Conservation (phyloP, 92 coral and sea anemone species). For the Zoanthus sociatus region DNA sequence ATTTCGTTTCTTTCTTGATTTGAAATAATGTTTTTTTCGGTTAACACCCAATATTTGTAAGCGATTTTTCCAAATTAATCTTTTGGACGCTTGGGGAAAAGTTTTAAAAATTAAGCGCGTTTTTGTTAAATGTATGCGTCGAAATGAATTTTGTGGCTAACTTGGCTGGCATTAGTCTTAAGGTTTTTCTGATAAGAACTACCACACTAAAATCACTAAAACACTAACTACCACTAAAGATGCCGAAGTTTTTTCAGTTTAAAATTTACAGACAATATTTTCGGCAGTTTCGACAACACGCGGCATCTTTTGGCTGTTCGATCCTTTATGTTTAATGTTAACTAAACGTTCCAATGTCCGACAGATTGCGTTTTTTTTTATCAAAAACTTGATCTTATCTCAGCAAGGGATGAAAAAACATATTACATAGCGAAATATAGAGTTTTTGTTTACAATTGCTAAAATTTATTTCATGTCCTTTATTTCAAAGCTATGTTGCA, state of each 20-base stretch:
- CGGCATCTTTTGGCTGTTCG: not conserved
- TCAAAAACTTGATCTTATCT: slow-evolving; percentile 29
- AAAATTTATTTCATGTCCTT: slow-evolving; percentile 29
- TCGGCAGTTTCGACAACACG: slow-evolving; percentile 20
- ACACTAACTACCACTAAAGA: slow-evolving; percentile 36
- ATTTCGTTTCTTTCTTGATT: not conserved
- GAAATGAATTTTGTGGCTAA: slow-evolving; percentile 31
- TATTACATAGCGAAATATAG: slow-evolving; percentile 33
- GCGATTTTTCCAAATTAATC: slow-evolving; percentile 34
- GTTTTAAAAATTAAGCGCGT: slow-evolving; percentile 46
- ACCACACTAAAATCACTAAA: slow-evolving; percentile 37
- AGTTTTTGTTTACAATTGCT: slow-evolving; percentile 43
- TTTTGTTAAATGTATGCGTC: slow-evolving; percentile 20
- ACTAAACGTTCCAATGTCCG: slow-evolving; percentile 15
- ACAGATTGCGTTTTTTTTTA: slow-evolving; percentile 22
- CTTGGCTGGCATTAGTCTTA: slow-evolving; percentile 10
- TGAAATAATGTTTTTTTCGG: not conserved
- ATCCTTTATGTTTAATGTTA: not conserved
- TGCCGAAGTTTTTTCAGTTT: slow-evolving; percentile 24
- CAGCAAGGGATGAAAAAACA: slow-evolving; percentile 26
- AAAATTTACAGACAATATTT: not conserved
- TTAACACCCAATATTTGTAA: slow-evolving; percentile 11
- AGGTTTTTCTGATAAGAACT: slow-evolving; percentile 27
- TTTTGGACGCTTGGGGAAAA: slow-evolving; percentile 13
- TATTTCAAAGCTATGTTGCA: slow-evolving; percentile 29